These are phyloP conservation scores for Protaetia brevitarsis DNA, from an alignment of 1,140 invertebrate species.

Conservation along the genomic window DNA sequence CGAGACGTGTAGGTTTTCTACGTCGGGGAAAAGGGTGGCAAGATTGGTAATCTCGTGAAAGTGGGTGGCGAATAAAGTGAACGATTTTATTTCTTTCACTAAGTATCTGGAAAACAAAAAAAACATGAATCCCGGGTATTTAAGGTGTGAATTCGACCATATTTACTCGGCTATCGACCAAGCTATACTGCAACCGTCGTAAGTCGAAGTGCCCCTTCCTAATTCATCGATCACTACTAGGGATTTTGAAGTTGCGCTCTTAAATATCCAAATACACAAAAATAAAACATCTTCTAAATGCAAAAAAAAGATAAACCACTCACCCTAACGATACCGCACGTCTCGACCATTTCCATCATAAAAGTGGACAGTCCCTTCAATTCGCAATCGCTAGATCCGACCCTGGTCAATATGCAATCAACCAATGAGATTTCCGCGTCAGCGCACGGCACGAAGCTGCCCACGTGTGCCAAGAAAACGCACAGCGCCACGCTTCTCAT, in stretches of 20 bases:
- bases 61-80: constrained; percentile 92
- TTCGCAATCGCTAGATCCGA: constrained; percentile 90
- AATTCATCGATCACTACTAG: constrained; percentile 97
- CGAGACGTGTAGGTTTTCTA: constrained; percentile 82
- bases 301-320: too few relatives aligned
- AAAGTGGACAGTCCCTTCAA: constrained; percentile 93
- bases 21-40: constrained; percentile 65
- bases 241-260: constrained; percentile 87
- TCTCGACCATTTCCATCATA: constrained; percentile 97
- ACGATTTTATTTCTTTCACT: constrained; percentile 78
- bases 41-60: constrained; percentile 93
- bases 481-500: constrained; percentile 84
- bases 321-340: constrained; percentile 83
- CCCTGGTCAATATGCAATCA: constrained; percentile 83
- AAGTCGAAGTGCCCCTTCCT: constrained; percentile 96
- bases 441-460: constrained; percentile 87
- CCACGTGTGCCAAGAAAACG: constrained; percentile 90
- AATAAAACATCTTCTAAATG: too few relatives aligned
- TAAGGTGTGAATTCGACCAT: background rate
- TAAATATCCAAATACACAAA: too few relatives aligned
- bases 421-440: constrained; percentile 72
- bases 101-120: constrained; percentile 64
- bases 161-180: constrained; percentile 95
- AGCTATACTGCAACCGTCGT: constrained; percentile 97
- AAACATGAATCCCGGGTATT: background rate